Evolutionary conservation across 1,140 invertebrate species (phyloP), one percentile per base, ranked within the genome.

Genomic region (Chymomyza costata): DNA sequence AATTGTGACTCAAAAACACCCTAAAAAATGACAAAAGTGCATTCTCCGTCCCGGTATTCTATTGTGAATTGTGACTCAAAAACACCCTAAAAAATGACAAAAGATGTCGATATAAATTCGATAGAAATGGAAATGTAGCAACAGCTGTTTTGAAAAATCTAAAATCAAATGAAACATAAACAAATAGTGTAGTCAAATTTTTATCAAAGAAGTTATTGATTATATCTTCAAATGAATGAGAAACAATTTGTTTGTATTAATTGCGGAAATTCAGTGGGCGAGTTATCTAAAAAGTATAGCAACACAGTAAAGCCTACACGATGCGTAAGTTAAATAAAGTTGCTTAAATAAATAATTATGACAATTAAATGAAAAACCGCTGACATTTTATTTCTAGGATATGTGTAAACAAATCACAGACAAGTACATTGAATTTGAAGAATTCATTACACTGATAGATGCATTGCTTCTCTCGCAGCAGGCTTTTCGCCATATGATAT

Each of bases 401-500:
- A 87, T 88, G 45, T 96, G 95, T 70, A 89, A 90, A 8, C 85
- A 89, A 51, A 82, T 92, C 15, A 93, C 93, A 10, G 95, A 96
- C 71, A 95, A 95, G 82, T 97, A 96, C 65, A 91, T 96, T 47
- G 95, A 97, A 86, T 95, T 93, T 86, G 95, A 96, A 80, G 88
- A 90, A 15, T 90, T 94, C 3, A 92, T 95, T 58, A 91, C 96
- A 0, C 89, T 95, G 52, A 91, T 96, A 57, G 94, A 96, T 86
- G 86, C 94, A 3, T 87, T 96, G 6, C 78, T 97, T 6, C 87
- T 96, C 38, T 93, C 94, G 35, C 90, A 89, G 45, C 88, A 90
- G 53, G 94, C 94, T 1, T 95, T 95, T 74, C 88, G 94, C 32
- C 95, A 96, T 87, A 87, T 96, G 28, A 87, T 96, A 2, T 92